Base-by-base conservation (phyloP, 2,888 invertebrate species). In the Eupithecia subumbrata region DNA sequence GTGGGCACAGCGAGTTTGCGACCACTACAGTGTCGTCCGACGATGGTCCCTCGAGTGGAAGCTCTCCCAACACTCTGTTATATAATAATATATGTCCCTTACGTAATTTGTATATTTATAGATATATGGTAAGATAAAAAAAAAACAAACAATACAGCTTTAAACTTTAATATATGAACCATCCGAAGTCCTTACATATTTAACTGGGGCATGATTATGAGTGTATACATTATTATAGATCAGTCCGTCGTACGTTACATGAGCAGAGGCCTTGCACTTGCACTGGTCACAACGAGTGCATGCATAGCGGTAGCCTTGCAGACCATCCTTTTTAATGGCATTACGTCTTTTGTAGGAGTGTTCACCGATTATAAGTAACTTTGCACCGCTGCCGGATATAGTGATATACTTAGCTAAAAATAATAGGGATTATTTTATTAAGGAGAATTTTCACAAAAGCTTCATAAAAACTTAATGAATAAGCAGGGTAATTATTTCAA, bases 191-290 rank as follows among this genome's bases (percentile, higher is more conserved):
- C 18, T 12, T n/a, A 63, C 1, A 70, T 72, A 77, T 16, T 71
- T 66, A 7, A 69, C 43, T 14, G 80, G 77, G 2, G 40, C n/a
- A 40, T 82, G 82, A 30, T 79, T 79, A 60, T 80, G 80, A 0
- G 40, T 25, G 22, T 69, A 22, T 12, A 34, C 37, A 14, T 48
- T 63, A 69, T 76, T 78, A 8, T 60, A 22, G 30, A 79, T 74
- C 1, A 67, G 63, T 30, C 73, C 73, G 22, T 71, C 60, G 1
- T 48, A 3, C 1, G 72, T 69, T 43, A 80, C 68, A 40, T 76
- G 73, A 0, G 75, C 72, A 45, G 52, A 71, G 5, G 80, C 80
- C 11, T 70, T 75, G 37, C 80, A 80, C 43, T 73, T 74, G 1
- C 43, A 8, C 9, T 25, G 30, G 69, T 70, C 25, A 60, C 67